Percentiles rank a stretch among this genome's conserved stretches.
phyloP scores from a whole-genome alignment of 2,888 invertebrate species.

The Hypomecis punctinalis region DNA sequence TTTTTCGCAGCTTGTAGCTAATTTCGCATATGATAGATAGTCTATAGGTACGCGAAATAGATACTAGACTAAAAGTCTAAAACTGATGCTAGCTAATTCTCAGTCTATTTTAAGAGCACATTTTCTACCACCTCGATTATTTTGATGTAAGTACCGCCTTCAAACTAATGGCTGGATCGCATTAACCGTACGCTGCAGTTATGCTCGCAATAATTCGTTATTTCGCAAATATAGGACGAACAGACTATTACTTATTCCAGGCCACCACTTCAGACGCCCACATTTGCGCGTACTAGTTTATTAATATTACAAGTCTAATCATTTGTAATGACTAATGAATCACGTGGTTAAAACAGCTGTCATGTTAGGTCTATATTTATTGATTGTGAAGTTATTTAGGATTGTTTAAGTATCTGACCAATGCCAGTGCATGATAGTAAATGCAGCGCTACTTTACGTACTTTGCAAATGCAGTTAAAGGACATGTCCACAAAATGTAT shows the following conservation, averaged over 20 bases:
- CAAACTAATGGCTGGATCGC: constrained; percentile 40
- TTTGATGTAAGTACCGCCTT: constrained; percentile 31
- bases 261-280: constrained; percentile 60
- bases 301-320: constrained; percentile 37
- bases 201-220: constrained; percentile 64
- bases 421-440: no score
- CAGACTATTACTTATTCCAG: constrained; percentile 2
- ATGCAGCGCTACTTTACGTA: no score
- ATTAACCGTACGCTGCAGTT: constrained; percentile 49
- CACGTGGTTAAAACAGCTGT: constrained; percentile 1
- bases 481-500: no score
- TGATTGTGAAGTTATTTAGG: no score
- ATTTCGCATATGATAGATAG: no score
- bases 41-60: no score
- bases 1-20: no score
- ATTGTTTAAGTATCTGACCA: no score
- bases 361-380: background rate
- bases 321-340: constrained; percentile 36
- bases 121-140: constrained; percentile 26
- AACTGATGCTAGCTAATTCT: background rate
- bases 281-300: constrained; percentile 43
- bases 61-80: no score
- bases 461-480: no score
- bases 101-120: background rate
- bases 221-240: constrained; percentile 62